Base-by-base conservation (phyloP, 2,888 invertebrate species). In the Gnatocerus cornutus region DNA sequence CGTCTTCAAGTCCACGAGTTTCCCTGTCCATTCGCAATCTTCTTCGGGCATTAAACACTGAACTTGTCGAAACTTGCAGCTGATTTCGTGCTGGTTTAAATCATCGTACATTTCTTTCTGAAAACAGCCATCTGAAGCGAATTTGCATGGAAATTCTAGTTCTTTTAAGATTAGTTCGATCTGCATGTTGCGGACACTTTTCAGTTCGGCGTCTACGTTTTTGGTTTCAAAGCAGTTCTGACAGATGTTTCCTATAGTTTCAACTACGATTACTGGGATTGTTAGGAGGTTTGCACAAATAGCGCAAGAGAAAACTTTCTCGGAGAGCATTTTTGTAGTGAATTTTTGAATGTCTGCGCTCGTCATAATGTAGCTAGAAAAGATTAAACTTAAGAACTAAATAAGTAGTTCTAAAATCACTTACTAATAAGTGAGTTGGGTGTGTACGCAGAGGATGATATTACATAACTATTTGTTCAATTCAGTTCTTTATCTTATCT, bases 191-290 rank as follows among this genome's bases (percentile, higher is more conserved):
- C 30, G 53, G 27, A 48, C 46, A 5, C 46, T 46, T 46, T 16
- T 16, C 9, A 1, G 14, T 46, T 13, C 37, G 3, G 2, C 7
- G n/a, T 46, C 46, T 14, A n/a, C 46, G 1, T 33, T 16, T 37
- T 6, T 7, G 13, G n/a, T 7, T 37, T 37, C 6, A 2, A 53
- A 37, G n/a, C 53, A 53, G 10, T 27, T 16, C 12, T 37, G 12
- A n/a, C 53, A 53, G 13, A 53, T 8, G 8, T 53, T 53, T 33
- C 53, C 53, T 13, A 53, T 12, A 14, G 12, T 13, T 53, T 33
- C 53, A 2, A 53, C 53, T 13, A 33, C n/a, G 13, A 33, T 37
- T 14, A 53, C 33, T 13, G 30, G 30, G 1, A 14, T 7, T 12
- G 13, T 21, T 9, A 52, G n/a, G n/a, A n/a, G n/a, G n/a, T n/a